Percentiles rank a stretch among this genome's conserved stretches.
Conservation (phyloP, 1,140 invertebrate species). For the Mizuhopecten yessoensis region DNA sequence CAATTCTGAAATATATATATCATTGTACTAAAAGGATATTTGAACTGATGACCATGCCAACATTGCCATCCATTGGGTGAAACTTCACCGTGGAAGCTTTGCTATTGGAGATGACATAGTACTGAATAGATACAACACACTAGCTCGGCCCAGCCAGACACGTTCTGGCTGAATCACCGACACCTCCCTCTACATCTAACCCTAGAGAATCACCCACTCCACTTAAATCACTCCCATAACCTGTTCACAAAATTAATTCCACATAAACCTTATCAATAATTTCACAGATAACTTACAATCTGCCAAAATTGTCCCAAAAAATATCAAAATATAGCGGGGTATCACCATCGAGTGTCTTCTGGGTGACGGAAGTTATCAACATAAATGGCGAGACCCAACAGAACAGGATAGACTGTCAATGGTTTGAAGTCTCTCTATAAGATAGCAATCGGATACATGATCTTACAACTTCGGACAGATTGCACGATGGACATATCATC, state of each 20-base stretch:
- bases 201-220: neutral
- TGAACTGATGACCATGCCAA: too few relatives aligned
- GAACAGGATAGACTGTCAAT: neutral
- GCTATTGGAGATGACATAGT: too few relatives aligned
- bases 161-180: neutral
- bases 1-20: too few relatives aligned
- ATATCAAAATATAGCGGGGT: neutral
- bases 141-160: too few relatives aligned
- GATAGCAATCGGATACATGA: neutral
- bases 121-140: too few relatives aligned
- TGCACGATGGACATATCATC: neutral
- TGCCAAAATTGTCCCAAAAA: neutral
- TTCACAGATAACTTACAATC: neutral
- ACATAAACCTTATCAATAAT: conserved; percentile 29
- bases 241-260: conserved; percentile 28
- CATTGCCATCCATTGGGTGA: neutral
- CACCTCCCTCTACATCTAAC: neutral
- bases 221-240: conserved; percentile 26
- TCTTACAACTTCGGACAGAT: neutral
- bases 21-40: too few relatives aligned
- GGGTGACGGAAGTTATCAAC: neutral
- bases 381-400: neutral
- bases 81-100: too few relatives aligned
- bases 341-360: neutral
- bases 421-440: neutral